Conservation (phyloP, 2,113 vertebrate genomes). For the Heterocephalus glaber region DNA sequence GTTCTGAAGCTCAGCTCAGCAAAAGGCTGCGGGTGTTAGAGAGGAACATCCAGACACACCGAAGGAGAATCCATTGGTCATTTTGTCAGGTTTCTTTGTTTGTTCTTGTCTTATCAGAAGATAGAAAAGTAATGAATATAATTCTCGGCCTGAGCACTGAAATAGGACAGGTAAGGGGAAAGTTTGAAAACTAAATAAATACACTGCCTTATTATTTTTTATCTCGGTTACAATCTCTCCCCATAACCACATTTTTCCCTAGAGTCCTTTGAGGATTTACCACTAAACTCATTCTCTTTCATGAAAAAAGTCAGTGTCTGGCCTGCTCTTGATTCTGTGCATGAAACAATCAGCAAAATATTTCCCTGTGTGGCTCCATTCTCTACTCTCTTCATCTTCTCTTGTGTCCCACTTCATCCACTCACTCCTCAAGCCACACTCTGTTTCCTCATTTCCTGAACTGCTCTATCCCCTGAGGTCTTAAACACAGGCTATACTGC, state of each 20-base stretch:
- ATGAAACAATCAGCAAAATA: neutral
- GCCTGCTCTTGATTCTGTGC: neutral
- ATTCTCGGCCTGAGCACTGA: neutral
- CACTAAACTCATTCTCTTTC: neutral
- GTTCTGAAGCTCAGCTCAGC: neutral
- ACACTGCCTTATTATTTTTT: neutral
- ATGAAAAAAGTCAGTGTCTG: neutral
- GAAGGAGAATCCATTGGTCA: slow-evolving; percentile 4
- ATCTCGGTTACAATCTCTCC: neutral
- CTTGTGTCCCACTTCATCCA: neutral
- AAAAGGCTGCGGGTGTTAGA: neutral
- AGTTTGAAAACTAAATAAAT: slow-evolving; percentile 23
- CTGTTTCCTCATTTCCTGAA: neutral
- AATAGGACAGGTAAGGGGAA: neutral
- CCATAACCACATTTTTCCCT: neutral
- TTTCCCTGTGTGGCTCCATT: neutral
- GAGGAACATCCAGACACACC: neutral
- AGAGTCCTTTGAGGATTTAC: neutral
- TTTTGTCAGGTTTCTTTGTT: neutral
- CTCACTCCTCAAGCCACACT: neutral
- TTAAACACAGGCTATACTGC: neutral
- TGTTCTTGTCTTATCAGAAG: neutral
- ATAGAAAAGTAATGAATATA: neutral
- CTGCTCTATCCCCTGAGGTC: neutral
- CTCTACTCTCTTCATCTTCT: neutral